Percentiles rank a stretch among this genome's conserved stretches.
Evolutionary conservation across 2,888 invertebrate genomes (phyloP).

Genomic region (Phragmatobia fuliginosa): DNA sequence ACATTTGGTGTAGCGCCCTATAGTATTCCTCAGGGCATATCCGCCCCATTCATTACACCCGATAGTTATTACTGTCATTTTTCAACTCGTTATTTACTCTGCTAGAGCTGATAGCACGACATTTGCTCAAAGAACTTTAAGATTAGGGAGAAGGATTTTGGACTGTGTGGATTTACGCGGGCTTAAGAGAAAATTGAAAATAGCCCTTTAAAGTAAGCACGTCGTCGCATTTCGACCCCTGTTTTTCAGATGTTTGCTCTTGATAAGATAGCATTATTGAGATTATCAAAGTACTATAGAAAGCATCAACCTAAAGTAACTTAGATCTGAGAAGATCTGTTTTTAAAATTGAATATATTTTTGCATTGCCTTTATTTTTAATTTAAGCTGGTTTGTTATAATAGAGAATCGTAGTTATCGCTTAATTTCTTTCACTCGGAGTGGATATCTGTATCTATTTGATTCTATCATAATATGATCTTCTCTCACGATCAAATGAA

Average conservation of each 20-base stretch:
- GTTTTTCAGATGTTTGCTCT: conserved; percentile 52
- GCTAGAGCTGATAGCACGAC: conserved; percentile 83
- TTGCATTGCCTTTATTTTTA: neutral
- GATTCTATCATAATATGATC: neutral
- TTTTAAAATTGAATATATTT: neutral
- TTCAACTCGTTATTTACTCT: conserved; percentile 87
- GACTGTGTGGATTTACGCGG: conserved; percentile 65
- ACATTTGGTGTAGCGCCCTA: conserved; percentile 81
- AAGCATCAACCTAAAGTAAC: conserved; percentile 2
- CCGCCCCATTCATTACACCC: conserved; percentile 84
- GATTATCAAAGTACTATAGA: conserved; percentile 16
- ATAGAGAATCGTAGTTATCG: neutral
- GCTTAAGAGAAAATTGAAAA: conserved; percentile 81
- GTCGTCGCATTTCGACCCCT: conserved; percentile 42
- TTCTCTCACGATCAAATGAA: neutral
- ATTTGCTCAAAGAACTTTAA: conserved; percentile 80
- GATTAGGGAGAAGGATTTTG: conserved; percentile 78
- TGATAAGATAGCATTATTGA: conserved; percentile 48
- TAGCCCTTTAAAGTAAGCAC: conserved; percentile 71
- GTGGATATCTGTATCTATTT: neutral
- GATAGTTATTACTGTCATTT: conserved; percentile 87
- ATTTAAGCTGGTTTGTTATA: neutral
- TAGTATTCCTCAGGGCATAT: conserved; percentile 83
- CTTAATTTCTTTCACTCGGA: neutral
- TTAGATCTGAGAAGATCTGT: neutral